Evolutionary conservation across 1,140 invertebrate species (phyloP), one percentile per base, ranked within the genome.

Genomic region (Dufourea novaeangliae): DNA sequence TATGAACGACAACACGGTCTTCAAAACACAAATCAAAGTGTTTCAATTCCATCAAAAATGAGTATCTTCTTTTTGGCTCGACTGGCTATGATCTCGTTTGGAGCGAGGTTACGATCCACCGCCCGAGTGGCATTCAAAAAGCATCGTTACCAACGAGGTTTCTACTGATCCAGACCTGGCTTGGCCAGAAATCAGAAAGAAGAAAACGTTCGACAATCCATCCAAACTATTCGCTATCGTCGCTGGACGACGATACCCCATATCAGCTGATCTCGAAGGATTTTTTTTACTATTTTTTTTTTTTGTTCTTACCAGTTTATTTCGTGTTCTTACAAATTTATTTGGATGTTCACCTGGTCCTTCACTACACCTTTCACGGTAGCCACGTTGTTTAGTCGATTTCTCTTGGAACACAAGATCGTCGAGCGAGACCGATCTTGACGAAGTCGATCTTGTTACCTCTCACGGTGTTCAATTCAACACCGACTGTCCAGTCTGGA

Each of bases 51-150:
- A 12, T 72, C 27, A 78, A 50, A 83, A 41, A 91, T 91, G 90
- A 85, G 83, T 64, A 46, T 91, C 50, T 61, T 89, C 39, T 91
- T 91, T 25, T 61, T 91, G n/a, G 89, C 88, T 25, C 85, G 87
- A 3, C 56, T 91, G 10, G 79, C 82, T 0, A 22, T 88, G 20
- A 76, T 79, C 68, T 83, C 82, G 10, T 69, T 91, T 54, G 69
- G 85, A 5, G 81, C 64, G 8, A 91, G 88, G 68, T 76, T 87
- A 59, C 80, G 85, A 22, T 41, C 80, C 8, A 82, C 90, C 29
- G 85, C 77, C 34, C 72, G 86, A 72, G 84, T 78, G 14, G 73
- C 90, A 32, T 76, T 89, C 1, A 86, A 87, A 20, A 89, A 84
- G 29, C 84, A 84, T n/a, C 86, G 89, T 50, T 91, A 88, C 59